Evolutionary conservation across 2,113 vertebrate genomes (phyloP).

Genomic region (Puffinus mauretanicus): DNA sequence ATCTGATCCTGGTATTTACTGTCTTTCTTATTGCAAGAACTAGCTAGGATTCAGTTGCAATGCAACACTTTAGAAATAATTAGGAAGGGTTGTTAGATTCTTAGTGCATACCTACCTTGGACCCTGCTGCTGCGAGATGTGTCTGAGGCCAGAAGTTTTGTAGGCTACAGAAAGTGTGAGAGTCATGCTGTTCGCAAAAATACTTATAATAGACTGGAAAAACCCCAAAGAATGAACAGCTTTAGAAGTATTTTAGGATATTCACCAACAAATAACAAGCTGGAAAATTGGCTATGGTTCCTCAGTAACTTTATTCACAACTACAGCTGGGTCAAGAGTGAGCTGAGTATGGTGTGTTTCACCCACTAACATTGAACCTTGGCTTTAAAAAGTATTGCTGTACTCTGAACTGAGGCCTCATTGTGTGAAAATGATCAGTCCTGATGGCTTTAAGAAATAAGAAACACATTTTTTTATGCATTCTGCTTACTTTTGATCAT

Average conservation of each 20-base stretch:
- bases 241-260: neutral
- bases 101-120: neutral
- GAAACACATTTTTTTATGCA: neutral
- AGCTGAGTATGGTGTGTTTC: neutral
- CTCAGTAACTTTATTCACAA: neutral
- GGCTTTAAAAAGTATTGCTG: neutral
- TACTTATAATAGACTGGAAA: neutral
- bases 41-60: neutral
- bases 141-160: neutral
- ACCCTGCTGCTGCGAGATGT: neutral
- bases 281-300: neutral
- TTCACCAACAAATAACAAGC: neutral
- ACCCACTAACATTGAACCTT: neutral
- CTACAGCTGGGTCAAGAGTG: neutral
- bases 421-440: neutral
- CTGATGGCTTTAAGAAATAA: neutral
- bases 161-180: neutral
- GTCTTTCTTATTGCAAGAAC: neutral
- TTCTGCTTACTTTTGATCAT: neutral
- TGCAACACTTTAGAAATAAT: neutral
- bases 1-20: neutral
- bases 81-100: neutral
- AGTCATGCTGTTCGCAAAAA: neutral
- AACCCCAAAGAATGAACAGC: neutral
- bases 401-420: neutral